Evolutionary conservation across 2,888 invertebrate genomes (phyloP).

Genomic region (Trissolcus japonicus): DNA sequence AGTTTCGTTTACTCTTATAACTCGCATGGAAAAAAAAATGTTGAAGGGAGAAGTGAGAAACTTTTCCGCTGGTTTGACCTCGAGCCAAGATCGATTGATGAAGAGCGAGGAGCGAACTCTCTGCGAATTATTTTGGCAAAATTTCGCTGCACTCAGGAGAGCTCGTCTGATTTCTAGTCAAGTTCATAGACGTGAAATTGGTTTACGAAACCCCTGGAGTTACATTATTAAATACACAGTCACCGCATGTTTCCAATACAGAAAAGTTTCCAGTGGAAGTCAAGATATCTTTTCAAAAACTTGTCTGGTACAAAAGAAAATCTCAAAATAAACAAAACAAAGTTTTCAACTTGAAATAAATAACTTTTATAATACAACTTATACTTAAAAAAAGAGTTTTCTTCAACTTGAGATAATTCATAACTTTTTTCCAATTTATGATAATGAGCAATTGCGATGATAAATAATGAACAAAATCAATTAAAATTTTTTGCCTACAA

Average conservation of each 20-base stretch:
- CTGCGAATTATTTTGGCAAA: slow-evolving; percentile 40
- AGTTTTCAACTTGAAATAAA: too few relatives aligned
- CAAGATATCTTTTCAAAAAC: too few relatives aligned
- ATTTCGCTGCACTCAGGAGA: slow-evolving; percentile 11
- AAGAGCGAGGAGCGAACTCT: slow-evolving; percentile 13
- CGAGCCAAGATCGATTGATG: slow-evolving; percentile 34
- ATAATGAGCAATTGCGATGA: too few relatives aligned
- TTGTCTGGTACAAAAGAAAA: too few relatives aligned
- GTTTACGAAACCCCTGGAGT: slow-evolving; percentile 10
- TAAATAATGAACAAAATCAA: too few relatives aligned
- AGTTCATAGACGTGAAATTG: slow-evolving; percentile 17
- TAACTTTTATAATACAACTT: too few relatives aligned
- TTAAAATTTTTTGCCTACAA: not conserved
- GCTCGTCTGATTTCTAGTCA: slow-evolving; percentile 26
- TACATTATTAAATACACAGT: slow-evolving; percentile 13
- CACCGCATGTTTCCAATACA: slow-evolving; percentile 6
- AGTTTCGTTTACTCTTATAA: not conserved
- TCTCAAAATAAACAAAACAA: too few relatives aligned
- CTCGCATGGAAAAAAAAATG: not conserved
- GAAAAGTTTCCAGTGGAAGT: too few relatives aligned
- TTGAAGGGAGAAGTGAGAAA: slow-evolving; percentile 6
- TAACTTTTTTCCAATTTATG: too few relatives aligned
- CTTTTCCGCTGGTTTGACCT: slow-evolving; percentile 9
- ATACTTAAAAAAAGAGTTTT: too few relatives aligned
- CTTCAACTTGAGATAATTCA: too few relatives aligned